Evolutionary conservation across 2,888 invertebrate species (phyloP), one percentile per base, ranked within the genome.

Genomic region (Ectropis crepuscularia): DNA sequence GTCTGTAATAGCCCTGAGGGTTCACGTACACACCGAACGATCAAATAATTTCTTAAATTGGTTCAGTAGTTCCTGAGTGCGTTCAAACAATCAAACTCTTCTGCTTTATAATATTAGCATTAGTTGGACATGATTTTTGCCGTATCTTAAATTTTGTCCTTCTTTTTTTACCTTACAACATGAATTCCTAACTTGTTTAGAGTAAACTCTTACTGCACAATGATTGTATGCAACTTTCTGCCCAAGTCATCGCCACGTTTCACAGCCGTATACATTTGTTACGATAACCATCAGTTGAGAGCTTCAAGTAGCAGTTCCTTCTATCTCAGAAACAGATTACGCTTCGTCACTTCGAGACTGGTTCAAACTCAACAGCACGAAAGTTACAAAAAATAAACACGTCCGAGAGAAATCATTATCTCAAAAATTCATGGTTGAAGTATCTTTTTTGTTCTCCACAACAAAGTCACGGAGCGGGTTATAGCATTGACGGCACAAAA

Each of bases 241-340:
- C 66, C 49, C 41, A 65, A 70, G 59, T 38, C 65, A 70, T 65
- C 69, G 68, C 73, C 70, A 73, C 68, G 16, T 28, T 28, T 28
- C 16, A 28, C 4, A 28, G 16, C 16, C 16, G 16, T 28, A 67
- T 64, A 71, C 77, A 76, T 77, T 73, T 53, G 76, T 78, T 76
- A 61, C 61, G 72, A 79, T 77, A 75, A 70, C 53, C 64, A 80
- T 79, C 77, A 16, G 53, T 58, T 28, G 16, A 28, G 16, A 28
- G 65, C 39, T 41, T 50, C 28, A 37, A 65, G 57, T 47, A 54
- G 45, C 53, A 11, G 47, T 41, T 46, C 6, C 0, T 16, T 57
- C 12, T 41, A 46, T 37, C 46, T 48, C 2, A 5, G 2, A 11
- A 45, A 46, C 41, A 53, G 10, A 53, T 55, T 45, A 49, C 45